phyloP scores from a whole-genome alignment of 2,797 vertebrate species.

The Coluber constrictor region DNA sequence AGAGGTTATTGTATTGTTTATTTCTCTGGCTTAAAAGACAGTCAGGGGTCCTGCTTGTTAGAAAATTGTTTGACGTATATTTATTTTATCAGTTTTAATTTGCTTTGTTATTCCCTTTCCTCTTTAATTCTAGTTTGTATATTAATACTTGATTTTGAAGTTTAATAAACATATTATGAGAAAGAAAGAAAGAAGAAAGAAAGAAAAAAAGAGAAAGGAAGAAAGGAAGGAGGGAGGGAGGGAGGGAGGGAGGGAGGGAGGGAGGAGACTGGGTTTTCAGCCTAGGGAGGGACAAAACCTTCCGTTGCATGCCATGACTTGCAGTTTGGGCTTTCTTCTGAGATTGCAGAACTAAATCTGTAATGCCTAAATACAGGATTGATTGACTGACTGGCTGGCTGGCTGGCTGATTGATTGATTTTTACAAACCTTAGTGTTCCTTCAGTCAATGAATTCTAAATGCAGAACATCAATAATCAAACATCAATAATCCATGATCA shows the following conservation, averaged over 20 bases:
- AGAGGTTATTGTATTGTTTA: not conserved
- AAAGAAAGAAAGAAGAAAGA: no score
- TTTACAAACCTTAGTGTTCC: not conserved
- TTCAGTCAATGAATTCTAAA: not conserved
- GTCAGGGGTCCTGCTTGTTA: not conserved
- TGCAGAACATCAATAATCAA: not conserved
- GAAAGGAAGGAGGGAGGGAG: accelerated
- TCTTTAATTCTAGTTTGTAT: not conserved
- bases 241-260: accelerated
- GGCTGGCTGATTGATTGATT: not conserved
- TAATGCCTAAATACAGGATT: not conserved
- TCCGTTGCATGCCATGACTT: not conserved
- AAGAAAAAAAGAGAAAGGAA: no score
- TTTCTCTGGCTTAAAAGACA: not conserved
- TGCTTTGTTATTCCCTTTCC: not conserved
- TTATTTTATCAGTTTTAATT: not conserved
- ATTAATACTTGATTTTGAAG: not conserved
- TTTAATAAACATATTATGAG: not conserved
- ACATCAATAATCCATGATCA: not conserved
- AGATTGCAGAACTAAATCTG: not conserved
- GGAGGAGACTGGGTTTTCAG: not conserved
- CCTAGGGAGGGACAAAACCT: not conserved
- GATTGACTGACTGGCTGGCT: no score
- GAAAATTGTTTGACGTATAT: not conserved
- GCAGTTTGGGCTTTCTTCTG: not conserved